Evolutionary conservation across 2,888 invertebrate genomes (phyloP), one percentile per base, ranked within the genome.

Genomic region (Drosophila affinis): DNA sequence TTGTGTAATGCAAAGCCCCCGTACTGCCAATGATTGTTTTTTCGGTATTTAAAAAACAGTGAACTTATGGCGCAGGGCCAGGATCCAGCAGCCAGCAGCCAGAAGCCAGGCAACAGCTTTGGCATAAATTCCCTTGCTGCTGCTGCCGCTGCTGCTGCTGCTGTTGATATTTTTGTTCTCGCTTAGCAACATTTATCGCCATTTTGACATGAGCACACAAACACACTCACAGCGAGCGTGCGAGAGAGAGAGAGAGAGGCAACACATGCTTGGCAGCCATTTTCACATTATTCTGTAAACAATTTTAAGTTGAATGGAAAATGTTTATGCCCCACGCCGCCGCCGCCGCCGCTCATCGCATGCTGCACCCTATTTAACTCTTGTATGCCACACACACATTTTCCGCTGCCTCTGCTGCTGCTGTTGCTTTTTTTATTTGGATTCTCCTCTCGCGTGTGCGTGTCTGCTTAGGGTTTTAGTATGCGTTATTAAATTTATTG

Each of bases 211-310:
- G 80, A 74, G 68, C 65, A 63, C 62, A 59, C 34, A 49, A 67
- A 46, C 63, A 63, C 62, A 61, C 52, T 51, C 61, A 68, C 65
- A 3, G 48, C 9, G 17, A 48, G 24, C 1, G 14, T 9, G 21
- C 1, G 21, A 21, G 49, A 21, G 4, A 18, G n/a, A 18, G 29
- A 60, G 44, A 59, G 72, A 58, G 71, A 65, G 75, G 81, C 87
- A 80, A 80, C 88, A 85, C 87, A 83, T 88, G 85, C 81, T 85
- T 82, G 73, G 75, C 81, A 77, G 87, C 87, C 81, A 83, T 85
- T 85, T 81, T 88, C 85, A 85, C 88, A 87, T 88, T 85, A 88
- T 85, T 85, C 83, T 85, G 87, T 87, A 87, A 85, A 87, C 85
- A 88, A 79, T 85, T 85, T 85, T 81, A 87, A 88, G 77, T 79